phyloP scores from a whole-genome alignment of 2,113 vertebrate genomes.

The Burhinus bistriatus region DNA sequence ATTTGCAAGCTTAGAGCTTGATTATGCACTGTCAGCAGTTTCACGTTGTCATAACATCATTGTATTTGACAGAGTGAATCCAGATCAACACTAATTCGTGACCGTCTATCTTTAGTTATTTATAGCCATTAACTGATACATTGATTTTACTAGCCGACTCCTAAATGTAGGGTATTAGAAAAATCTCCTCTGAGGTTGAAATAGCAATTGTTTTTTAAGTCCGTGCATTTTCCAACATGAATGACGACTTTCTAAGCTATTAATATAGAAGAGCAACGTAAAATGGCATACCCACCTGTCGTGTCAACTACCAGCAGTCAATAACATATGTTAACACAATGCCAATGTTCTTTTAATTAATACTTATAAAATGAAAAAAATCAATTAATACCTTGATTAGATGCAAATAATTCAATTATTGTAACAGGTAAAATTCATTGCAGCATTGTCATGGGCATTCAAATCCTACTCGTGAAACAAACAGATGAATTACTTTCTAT shows the following conservation, averaged over 20 bases:
- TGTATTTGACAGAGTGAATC: background rate
- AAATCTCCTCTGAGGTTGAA: background rate
- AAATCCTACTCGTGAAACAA: background rate
- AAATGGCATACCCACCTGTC: background rate
- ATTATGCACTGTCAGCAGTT: background rate
- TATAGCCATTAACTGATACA: background rate
- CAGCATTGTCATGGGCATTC: background rate
- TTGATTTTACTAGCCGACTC: background rate
- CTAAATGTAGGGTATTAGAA: background rate
- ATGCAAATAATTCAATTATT: background rate
- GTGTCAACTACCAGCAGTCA: background rate
- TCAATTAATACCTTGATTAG: background rate
- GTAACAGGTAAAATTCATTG: background rate
- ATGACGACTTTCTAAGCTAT: background rate
- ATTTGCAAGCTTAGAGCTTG: background rate
- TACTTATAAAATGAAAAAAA: background rate
- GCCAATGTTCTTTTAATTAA: background rate
- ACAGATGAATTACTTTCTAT: background rate
- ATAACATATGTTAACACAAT: background rate
- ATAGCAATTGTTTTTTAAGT: constrained; percentile 9
- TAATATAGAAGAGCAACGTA: background rate
- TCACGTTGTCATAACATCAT: background rate
- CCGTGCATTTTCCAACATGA: background rate
- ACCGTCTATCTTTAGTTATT: constrained; percentile 8
- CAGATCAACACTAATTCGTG: background rate